These are phyloP conservation scores for Protosalanx chinensis DNA, from an alignment of 2,797 vertebrate species.

Conservation along the genomic window DNA sequence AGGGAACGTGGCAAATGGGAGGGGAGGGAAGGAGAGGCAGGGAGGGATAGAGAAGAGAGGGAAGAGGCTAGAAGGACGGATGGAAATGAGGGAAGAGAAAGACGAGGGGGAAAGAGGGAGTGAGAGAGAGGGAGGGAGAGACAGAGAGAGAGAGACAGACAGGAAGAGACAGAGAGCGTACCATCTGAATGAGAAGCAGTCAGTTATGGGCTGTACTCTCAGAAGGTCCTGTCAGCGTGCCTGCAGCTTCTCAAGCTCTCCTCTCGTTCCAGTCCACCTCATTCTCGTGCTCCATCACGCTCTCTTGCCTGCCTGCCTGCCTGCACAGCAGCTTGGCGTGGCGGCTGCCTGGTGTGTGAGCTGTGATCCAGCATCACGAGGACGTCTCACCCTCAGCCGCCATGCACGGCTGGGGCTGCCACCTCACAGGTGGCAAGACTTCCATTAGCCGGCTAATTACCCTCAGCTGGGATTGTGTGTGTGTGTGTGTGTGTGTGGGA, in stretches of 20 bases:
- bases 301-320: neutral
- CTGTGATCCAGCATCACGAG: no score
- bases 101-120: neutral
- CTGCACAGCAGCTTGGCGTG: neutral
- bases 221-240: slow-evolving; percentile 25
- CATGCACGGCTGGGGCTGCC: no score
- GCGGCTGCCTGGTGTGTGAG: no score
- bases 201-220: slow-evolving; percentile 28
- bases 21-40: slow-evolving; percentile 32
- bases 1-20: neutral
- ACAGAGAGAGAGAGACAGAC: neutral
- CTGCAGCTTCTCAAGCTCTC: slow-evolving; percentile 20
- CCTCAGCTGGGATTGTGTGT: neutral
- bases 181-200: slow-evolving; percentile 53
- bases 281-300: neutral
- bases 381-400: no score
- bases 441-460: slow-evolving; percentile 4
- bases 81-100: slow-evolving; percentile 34
- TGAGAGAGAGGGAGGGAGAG: neutral
- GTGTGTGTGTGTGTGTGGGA: no score
- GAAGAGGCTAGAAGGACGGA: slow-evolving; percentile 40
- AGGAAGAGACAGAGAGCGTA: slow-evolving; percentile 9
- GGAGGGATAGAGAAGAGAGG: slow-evolving; percentile 28
- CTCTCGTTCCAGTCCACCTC: no score
- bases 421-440: neutral